Evolutionary conservation across 2,888 invertebrate species (phyloP), one percentile per base, ranked within the genome.

Genomic region (Smittia sp.): DNA sequence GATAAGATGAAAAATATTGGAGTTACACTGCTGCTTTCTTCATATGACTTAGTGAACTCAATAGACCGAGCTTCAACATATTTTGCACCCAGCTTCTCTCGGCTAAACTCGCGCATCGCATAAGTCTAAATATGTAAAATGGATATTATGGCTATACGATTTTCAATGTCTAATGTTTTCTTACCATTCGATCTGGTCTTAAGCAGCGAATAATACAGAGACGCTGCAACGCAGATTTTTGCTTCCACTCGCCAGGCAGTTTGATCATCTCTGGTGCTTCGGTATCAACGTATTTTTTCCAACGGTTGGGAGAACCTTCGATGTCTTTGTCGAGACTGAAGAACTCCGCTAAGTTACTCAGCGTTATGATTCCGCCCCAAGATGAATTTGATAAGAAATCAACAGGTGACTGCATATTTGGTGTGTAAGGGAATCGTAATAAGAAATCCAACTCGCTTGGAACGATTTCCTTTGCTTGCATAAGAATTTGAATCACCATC

Each of bases 201-300:
- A 97, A 84, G 20, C 94, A 93, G 74, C 97, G 85, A 91, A 97
- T 91, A 80, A 98, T 96, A 79, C 96, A 96, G 3, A 97, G 84
- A 76, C 91, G 87, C 80, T 97, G 95, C 63, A 97, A 82, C 0
- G 92, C 84, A 0, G 89, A 85, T 81, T 95, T 96, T 78, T 91
- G 91, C 80, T 96, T 97, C 97, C 97, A 98, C 79, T 97, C 97
- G 75, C 95, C 95, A 0, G 97, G 97, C 77, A 96, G 87, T 80
- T 94, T 95, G 80, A 97, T 96, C 78, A 91, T 90, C 81, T 98
- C 97, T 0, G 97, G 96, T 75, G 90, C 90, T 80, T 97, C 96
- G 20, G 93, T 91, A 78, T 97, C 96, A 0, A 93, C 90, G 78
- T 94, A 94, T 79, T 94, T 95, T 78, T 91, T 90, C 97, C 97